Evolutionary conservation across 2,113 vertebrate species (phyloP), one percentile per base, ranked within the genome.

Genomic region (Stictonetta naevosa): DNA sequence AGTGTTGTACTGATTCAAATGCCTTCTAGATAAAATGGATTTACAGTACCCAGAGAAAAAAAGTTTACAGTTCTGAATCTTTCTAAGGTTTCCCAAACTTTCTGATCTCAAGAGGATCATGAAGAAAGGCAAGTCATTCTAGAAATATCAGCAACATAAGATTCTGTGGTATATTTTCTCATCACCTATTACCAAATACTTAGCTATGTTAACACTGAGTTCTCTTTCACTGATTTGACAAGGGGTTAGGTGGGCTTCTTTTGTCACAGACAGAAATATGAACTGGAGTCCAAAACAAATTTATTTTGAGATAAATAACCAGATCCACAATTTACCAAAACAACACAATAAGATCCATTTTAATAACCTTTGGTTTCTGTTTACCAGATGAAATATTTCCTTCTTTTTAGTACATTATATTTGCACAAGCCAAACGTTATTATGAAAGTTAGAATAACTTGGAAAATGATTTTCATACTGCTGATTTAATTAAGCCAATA

Each of bases 341-440:
- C 36, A 63, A 38, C 10, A 64, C 56, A 38, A 7, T 2, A 34
- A 87, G 50, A 42, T 73, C 34, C 42, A 69, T 92, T 95, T 90
- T 87, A 80, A 88, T 42, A 67, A 46, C 80, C 62, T 93, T 95
- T 88, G 59, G 34, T 71, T 91, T 90, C 82, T 91, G 46, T 91
- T 93, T 93, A 91, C 79, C 67, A 69, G 56, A 85, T 85, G 33
- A 95, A 93, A 83, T 91, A 86, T 88, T 94, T 96, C 74, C 82
- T 83, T 90, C 11, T 1, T 23, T 69, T 88, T 52, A 79, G 55
- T 58, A 94, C 91, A 94, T 92, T 76, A 55, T 72, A 80, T 92
- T 92, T 93, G 55, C 85, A 26, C 59, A 90, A 93, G 42, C 25
- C 48, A 90, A 95, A 92, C 44, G 59, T 58, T 34, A 59, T 92